Evolutionary conservation across 2,113 vertebrate genomes (phyloP).

Genomic region (Tychaedon coryphoeus): DNA sequence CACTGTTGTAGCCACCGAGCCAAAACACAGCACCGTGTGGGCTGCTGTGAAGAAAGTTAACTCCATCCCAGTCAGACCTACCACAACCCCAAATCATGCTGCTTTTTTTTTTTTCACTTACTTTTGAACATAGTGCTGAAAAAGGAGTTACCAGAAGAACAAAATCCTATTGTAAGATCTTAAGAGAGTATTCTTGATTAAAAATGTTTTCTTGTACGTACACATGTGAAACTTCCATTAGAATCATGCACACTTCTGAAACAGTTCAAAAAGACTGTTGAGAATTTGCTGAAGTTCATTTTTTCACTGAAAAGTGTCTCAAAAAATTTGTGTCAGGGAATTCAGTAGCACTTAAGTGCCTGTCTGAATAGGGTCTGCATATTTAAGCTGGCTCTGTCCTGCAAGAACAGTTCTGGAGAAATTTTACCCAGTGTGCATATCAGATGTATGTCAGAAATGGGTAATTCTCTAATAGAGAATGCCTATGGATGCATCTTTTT

Average conservation of each 20-base stretch:
- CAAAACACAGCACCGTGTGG: fast-evolving
- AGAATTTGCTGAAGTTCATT: background rate
- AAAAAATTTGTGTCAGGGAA: background rate
- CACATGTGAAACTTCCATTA: background rate
- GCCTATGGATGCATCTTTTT: background rate
- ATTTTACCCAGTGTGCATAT: background rate
- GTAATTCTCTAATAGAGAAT: background rate
- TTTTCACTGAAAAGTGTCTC: background rate
- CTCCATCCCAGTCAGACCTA: background rate
- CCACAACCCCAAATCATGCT: background rate
- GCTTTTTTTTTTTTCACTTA: background rate
- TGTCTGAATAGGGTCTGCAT: background rate
- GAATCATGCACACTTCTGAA: background rate
- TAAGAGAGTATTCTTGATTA: background rate
- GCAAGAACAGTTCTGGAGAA: background rate
- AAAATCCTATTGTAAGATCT: background rate
- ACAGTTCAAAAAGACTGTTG: background rate
- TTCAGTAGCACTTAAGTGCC: background rate
- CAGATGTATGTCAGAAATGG: background rate
- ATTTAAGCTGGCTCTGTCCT: background rate
- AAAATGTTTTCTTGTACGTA: background rate
- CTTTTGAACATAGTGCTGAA: background rate
- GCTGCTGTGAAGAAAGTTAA: background rate
- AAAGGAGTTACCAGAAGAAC: background rate
- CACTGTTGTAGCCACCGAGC: background rate